Percentiles rank a stretch among this genome's conserved stretches.
phyloP scores from a whole-genome alignment of 2,888 invertebrate species.

The Leucophenga montana region DNA sequence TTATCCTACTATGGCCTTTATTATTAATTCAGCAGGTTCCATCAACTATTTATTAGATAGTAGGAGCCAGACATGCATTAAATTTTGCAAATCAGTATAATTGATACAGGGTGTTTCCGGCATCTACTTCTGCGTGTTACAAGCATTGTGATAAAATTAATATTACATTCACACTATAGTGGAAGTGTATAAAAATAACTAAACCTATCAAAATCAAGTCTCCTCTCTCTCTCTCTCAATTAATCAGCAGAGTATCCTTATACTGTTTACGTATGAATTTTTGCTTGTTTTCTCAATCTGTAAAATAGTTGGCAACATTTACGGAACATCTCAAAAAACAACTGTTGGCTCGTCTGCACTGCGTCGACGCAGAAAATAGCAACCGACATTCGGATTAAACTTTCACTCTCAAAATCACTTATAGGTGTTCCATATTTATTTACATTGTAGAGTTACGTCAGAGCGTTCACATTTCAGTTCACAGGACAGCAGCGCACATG shows the following conservation, averaged over 20 bases:
- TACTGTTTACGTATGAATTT: not conserved
- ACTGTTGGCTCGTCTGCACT: not conserved
- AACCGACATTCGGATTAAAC: not conserved
- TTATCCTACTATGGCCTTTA: too few species aligned
- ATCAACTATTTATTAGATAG: too few species aligned
- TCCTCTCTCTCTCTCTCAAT: not conserved
- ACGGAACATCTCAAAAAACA: not conserved
- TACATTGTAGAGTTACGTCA: conserved; percentile 14
- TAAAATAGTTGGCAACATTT: not conserved
- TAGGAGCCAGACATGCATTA: too few species aligned
- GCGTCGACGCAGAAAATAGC: not conserved
- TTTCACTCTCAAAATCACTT: not conserved
- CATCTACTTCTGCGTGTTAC: too few species aligned
- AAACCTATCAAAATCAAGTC: too few species aligned
- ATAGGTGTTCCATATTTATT: conserved; percentile 5
- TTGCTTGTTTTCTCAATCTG: not conserved
- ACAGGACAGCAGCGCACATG: too few species aligned
- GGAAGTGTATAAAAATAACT: too few species aligned
- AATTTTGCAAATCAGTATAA: too few species aligned
- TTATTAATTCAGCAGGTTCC: too few species aligned
- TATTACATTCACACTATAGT: too few species aligned
- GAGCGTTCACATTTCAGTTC: not conserved
- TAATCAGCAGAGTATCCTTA: not conserved
- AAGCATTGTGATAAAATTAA: too few species aligned
- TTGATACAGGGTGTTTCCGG: too few species aligned